Evolutionary conservation across 2,888 invertebrate genomes (phyloP).

Genomic region (Drosophila kokeensis): DNA sequence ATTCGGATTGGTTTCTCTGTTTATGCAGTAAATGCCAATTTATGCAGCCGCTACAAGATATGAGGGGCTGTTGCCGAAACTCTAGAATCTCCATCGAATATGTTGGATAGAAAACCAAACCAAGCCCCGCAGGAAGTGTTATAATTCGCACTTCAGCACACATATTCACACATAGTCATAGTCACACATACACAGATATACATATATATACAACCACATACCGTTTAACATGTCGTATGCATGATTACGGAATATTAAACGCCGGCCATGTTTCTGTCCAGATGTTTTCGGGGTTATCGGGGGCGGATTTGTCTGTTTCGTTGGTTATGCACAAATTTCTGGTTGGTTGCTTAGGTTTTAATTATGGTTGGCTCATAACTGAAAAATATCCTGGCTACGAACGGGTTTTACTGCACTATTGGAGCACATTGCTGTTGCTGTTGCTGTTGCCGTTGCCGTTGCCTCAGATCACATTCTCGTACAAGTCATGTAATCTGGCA

Average conservation of each 20-base stretch:
- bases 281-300: neutral
- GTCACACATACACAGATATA: neutral
- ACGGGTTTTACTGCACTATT: constrained; percentile 40
- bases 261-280: constrained; percentile 33
- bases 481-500: constrained; percentile 54
- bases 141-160: constrained; percentile 66
- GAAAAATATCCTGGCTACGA: constrained; percentile 46
- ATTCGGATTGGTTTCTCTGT: constrained; percentile 15
- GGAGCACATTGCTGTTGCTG: neutral
- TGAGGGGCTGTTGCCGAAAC: neutral
- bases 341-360: constrained; percentile 64
- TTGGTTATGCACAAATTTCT: constrained; percentile 52
- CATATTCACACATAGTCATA: constrained; percentile 21
- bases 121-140: constrained; percentile 60
- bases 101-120: constrained; percentile 39
- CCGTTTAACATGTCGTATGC: constrained; percentile 63
- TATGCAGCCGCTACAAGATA: constrained; percentile 7
- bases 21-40: constrained; percentile 11
- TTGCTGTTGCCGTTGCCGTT: neutral
- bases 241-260: constrained; percentile 55
- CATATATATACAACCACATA: constrained; percentile 17
- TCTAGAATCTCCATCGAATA: constrained; percentile 10
- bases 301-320: constrained; percentile 13
- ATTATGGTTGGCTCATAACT: constrained; percentile 65
- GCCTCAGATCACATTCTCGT: constrained; percentile 11